Evolutionary conservation across 1,140 invertebrate species (phyloP), one percentile per base, ranked within the genome.

Genomic region (Arion vulgaris): DNA sequence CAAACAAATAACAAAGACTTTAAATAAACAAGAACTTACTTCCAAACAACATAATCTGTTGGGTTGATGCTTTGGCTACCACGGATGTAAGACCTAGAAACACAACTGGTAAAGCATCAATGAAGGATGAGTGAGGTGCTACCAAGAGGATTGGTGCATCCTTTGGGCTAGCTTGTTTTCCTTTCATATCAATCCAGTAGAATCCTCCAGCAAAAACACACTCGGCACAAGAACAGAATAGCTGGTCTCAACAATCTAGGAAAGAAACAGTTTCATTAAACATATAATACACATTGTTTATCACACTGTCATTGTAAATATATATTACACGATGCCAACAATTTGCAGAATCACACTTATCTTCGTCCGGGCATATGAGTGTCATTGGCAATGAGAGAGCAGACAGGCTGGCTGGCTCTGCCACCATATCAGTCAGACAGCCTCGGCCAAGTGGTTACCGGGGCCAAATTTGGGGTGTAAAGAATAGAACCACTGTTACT

Each of bases 111-210:
- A 98, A 94, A 78, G 96, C 95, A 93, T 98, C 97, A 92, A 97
- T 96, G 94, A 96, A 97, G 80, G 95, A 95, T 34, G 97, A 98
- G 92, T 98, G 97, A 13, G 97, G 97, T 32, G 96, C 96, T 72
- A 97, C 94, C n/a, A 95, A 95, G 80, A 98, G 92, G 83, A 98
- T 95, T 2, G 96, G 96, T 0, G 97, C 97, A 85, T 96, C 95
- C 84, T 94, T 94, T 26, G 94, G 85, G 1, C 93, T 90, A 28
- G 95, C 95, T 87, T 94, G 93, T 82, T 93, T 93, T 68, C 96
- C 96, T 89, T 95, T 95, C 66, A 95, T 93, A 86, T 93, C 94
- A 81, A 96, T 93, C 88, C 94, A 94, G 85, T 96, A 95, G 92
- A 98, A 97, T 81, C 97, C 96, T 76, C 95, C 95, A 57, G 94